Base-by-base conservation (phyloP, 2,888 invertebrate species). In the Nebria brevicollis region DNA sequence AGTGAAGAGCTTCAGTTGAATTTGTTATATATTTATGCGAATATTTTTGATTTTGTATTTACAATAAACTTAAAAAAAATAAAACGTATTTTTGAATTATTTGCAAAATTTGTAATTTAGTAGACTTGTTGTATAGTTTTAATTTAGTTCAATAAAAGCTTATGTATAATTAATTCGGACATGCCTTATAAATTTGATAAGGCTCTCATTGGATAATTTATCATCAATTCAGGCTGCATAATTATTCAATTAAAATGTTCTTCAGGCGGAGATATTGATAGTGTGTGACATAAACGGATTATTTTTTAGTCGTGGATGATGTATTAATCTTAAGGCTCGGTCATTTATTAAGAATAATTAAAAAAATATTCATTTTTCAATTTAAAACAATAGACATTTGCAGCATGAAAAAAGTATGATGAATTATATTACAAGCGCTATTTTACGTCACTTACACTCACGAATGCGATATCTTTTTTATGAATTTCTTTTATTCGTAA, bases 151-250 rank as follows among this genome's bases (percentile, higher is more conserved):
- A 70, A 76, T 76, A 70, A 73, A 81, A 72, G 25, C 75, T 72
- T 75, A 68, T 41, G 81, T 81, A 75, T 81, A 81, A 81, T 81
- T 81, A 81, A 81, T 81, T 81, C 75, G 75, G 81, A 81, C 76
- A 81, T 72, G 81, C 64, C 75, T 76, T 76, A 81, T 81, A 81
- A 81, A 81, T 81, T 65, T 75, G 75, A 70, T 76, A 66, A 72
- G 41, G 68, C 66, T 70, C 72, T 73, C 64, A 74, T 70, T 43
- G 54, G 64, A 42, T 81, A 75, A 81, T 81, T 81, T 81, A 81
- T 81, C 81, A 81, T 81, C 81, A 72, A 72, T 81, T 81, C 79
- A 79, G 74, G 43, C 75, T 75, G 79, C 54, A 79, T 79, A 79
- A 79, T 79, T 79, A 79, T 79, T 79, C 79, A 79, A 79, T 79